Conservation (phyloP, 2,113 vertebrate species). For the Oriolus oriolus region DNA sequence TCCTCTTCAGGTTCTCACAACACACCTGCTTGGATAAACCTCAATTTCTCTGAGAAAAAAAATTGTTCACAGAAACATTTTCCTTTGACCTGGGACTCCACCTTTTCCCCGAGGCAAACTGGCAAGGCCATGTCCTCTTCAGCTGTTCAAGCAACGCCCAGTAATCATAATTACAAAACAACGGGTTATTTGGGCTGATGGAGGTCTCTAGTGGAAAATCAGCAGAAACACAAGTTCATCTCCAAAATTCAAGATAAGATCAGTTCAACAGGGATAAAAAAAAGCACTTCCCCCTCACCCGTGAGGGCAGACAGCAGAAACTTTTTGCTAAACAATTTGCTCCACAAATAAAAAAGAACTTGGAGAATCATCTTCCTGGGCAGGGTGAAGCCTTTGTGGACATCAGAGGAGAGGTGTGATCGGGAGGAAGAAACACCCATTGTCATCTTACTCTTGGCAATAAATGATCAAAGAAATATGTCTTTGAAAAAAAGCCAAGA, state of each 20-base stretch:
- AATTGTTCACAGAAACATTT: constrained; percentile 47
- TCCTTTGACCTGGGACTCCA: constrained; percentile 49
- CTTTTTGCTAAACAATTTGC: neutral
- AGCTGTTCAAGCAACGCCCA: constrained; percentile 21
- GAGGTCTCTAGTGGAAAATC: constrained; percentile 70
- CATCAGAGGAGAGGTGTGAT: neutral
- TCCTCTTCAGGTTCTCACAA: constrained; percentile 58
- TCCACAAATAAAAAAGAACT: neutral
- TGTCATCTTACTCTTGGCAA: neutral
- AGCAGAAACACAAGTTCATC: constrained; percentile 48
- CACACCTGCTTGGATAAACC: constrained; percentile 59
- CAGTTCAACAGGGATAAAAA: neutral
- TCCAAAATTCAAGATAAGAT: neutral
- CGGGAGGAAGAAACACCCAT: neutral
- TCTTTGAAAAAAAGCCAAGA: neutral
- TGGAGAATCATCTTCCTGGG: neutral
- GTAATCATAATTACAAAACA: neutral
- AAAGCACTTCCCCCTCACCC: neutral
- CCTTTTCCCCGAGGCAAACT: constrained; percentile 47
- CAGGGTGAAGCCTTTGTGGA: neutral
- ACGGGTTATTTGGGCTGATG: constrained; percentile 10
- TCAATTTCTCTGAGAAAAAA: constrained; percentile 42
- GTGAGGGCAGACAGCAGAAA: neutral
- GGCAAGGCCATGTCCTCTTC: constrained; percentile 41
- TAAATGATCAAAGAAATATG: neutral